Evolutionary conservation across 2,888 invertebrate species (phyloP).

Genomic region (Agriotes lineatus): DNA sequence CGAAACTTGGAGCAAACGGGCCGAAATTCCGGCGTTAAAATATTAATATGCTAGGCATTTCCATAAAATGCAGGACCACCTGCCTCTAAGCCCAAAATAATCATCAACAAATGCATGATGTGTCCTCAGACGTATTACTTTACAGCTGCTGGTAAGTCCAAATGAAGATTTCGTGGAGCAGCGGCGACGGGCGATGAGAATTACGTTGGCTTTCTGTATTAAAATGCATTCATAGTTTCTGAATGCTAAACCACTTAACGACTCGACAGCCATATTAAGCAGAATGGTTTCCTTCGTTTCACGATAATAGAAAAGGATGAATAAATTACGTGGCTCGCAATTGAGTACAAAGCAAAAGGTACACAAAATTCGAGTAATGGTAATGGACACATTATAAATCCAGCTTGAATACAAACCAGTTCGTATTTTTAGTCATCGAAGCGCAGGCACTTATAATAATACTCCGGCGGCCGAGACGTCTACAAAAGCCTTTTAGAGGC

Average conservation of each 20-base stretch:
- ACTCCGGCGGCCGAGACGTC: too few species aligned
- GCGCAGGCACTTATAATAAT: neutral
- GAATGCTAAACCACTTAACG: slow-evolving; percentile 13
- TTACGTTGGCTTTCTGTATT: neutral
- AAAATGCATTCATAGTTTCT: slow-evolving; percentile 16
- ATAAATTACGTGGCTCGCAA: slow-evolving; percentile 10
- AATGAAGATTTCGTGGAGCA: neutral
- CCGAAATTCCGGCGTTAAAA: slow-evolving; percentile 19
- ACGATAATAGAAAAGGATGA: slow-evolving; percentile 16
- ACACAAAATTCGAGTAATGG: slow-evolving; percentile 22
- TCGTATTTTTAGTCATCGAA: slow-evolving; percentile 7
- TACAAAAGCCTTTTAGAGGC: too few species aligned
- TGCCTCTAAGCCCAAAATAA: slow-evolving; percentile 17
- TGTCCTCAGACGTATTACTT: too few species aligned
- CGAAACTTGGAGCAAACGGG: neutral
- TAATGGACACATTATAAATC: slow-evolving; percentile 20
- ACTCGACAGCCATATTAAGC: slow-evolving; percentile 4
- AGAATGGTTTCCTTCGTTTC: neutral
- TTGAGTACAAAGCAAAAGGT: slow-evolving; percentile 4
- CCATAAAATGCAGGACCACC: slow-evolving; percentile 25
- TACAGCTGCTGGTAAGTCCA: neutral
- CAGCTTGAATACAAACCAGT: slow-evolving; percentile 13
- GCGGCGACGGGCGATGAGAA: neutral
- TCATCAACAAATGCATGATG: slow-evolving; percentile 28
- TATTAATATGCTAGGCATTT: slow-evolving; percentile 22